A percentile compares a stretch with the other conserved stretches of the same genome.
phyloP scores from a whole-genome alignment of 2,113 vertebrate species.

The Rutilus rutilus region DNA sequence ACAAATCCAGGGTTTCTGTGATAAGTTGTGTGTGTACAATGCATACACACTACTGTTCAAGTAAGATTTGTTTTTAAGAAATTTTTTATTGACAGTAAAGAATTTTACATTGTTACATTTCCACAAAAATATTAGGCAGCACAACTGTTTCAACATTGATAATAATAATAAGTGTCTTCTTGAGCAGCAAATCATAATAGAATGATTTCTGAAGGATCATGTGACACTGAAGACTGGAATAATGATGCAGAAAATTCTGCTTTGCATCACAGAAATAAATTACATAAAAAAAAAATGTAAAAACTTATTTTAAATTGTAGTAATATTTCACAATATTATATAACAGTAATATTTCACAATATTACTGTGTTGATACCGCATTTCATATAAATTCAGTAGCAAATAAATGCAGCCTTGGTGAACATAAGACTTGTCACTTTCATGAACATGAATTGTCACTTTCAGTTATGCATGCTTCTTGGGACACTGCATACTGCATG shows the following conservation, averaged over 20 bases:
- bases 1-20: neutral
- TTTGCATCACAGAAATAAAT: neutral
- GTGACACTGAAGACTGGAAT: neutral
- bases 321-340: neutral
- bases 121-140: neutral
- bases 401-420: neutral
- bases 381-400: neutral
- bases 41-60: neutral
- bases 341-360: neutral
- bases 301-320: neutral
- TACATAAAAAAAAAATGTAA: neutral
- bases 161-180: neutral
- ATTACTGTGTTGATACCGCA: no score
- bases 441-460: neutral
- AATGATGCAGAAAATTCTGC: neutral
- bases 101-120: neutral
- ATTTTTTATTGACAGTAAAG: neutral
- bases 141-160: neutral
- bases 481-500: conserved; percentile 9
- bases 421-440: neutral
- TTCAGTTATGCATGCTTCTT: neutral
- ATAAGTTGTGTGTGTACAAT: neutral
- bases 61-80: neutral
- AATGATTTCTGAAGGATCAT: neutral
- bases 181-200: neutral